Conservation (phyloP, 2,797 vertebrate species). For the Australoheros facetus region DNA sequence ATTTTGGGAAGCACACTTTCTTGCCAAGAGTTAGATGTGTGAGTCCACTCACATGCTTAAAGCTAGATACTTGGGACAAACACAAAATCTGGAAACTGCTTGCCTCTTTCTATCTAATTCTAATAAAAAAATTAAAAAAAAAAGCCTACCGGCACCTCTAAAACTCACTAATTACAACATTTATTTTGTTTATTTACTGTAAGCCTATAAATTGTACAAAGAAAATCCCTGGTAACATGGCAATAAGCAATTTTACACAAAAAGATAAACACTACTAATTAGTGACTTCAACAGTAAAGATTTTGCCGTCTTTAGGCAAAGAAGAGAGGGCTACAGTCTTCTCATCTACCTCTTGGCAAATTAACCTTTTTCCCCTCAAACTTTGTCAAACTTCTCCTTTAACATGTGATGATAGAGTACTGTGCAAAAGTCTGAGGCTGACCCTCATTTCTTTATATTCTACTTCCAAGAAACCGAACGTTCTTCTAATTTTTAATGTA, state of each 20-base stretch:
- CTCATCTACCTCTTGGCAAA: neutral
- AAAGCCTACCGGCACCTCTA: neutral
- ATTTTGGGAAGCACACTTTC: neutral
- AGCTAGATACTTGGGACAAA: neutral
- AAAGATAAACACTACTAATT: neutral
- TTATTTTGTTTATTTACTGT: neutral
- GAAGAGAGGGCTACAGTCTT: neutral
- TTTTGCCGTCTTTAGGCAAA: neutral
- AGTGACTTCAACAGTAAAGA: neutral
- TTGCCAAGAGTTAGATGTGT: neutral
- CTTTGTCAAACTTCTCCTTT: neutral
- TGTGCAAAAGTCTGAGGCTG: neutral
- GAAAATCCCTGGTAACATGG: neutral
- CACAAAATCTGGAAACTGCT: neutral
- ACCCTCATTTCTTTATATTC: neutral
- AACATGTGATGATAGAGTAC: neutral
- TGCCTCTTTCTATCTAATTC: neutral
- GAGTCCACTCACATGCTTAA: too few species aligned
- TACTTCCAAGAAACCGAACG: neutral
- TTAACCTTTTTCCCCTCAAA: neutral
- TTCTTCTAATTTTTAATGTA: neutral
- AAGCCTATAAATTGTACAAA: neutral
- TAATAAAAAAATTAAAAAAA: neutral
- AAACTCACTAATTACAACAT: neutral
- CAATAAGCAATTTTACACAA: neutral